Percentiles rank a stretch among this genome's conserved stretches.
These are phyloP conservation scores for Nephrotoma appendiculata DNA, from an alignment of 2,888 invertebrate genomes.

Conservation along the genomic window DNA sequence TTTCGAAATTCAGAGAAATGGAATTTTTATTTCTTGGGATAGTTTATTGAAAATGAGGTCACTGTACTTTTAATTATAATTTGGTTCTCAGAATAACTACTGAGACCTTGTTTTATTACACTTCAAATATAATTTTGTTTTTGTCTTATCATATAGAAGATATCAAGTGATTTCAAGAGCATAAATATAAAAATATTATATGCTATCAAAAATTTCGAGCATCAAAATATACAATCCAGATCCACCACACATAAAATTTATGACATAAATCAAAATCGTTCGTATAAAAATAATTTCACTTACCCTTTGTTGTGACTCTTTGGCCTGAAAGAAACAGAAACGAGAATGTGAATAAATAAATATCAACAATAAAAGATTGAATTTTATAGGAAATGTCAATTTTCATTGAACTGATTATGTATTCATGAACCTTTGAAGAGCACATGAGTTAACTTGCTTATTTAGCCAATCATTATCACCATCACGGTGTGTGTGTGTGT, in stretches of 20 bases:
- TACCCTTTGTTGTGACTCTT: not conserved
- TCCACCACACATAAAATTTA: not conserved
- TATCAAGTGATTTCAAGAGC: too few species aligned
- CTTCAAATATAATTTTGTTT: too few species aligned
- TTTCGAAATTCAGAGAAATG: too few species aligned
- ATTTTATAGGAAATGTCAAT: not conserved
- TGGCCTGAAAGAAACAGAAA: not conserved
- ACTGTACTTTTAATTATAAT: too few species aligned
- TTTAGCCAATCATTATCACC: not conserved
- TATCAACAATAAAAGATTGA: not conserved
- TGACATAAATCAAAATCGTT: not conserved
- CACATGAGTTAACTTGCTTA: not conserved
- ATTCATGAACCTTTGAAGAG: not conserved
- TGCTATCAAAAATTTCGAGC: not conserved
- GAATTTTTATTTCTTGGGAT: too few species aligned
- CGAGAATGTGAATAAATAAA: not conserved
- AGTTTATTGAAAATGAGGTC: too few species aligned
- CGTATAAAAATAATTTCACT: not conserved
- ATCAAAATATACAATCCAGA: not conserved
- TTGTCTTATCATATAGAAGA: too few species aligned
- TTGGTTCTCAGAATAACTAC: too few species aligned
- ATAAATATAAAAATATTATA: too few species aligned
- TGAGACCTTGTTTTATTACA: too few species aligned
- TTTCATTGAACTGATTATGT: not conserved
- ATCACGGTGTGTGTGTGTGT: too few species aligned